These are phyloP conservation scores for Aspidoscelis tigris DNA, from an alignment of 2,113 vertebrate species.

Conservation along the genomic window DNA sequence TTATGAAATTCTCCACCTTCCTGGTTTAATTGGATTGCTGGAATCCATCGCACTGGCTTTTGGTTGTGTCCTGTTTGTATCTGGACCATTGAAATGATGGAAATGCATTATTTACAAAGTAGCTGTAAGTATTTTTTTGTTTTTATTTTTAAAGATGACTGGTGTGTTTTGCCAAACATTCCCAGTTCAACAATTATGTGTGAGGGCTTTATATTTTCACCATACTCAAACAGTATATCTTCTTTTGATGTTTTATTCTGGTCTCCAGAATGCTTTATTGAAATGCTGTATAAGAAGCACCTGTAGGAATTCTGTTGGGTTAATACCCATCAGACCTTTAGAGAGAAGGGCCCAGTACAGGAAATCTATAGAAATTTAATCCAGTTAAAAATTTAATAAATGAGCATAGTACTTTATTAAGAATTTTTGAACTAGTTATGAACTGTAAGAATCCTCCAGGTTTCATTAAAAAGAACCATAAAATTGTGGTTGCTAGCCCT, in stretches of 20 bases:
- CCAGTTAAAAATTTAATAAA: background rate
- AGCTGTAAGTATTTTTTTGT: constrained; percentile 90
- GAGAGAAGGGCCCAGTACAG: too few relatives aligned
- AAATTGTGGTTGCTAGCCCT: background rate
- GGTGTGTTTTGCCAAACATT: background rate
- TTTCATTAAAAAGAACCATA: background rate
- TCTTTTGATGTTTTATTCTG: background rate
- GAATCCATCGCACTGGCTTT: constrained; percentile 45
- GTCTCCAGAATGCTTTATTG: background rate
- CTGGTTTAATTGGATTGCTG: constrained; percentile 58
- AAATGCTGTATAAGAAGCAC: background rate
- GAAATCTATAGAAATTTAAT: background rate
- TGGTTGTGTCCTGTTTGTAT: constrained; percentile 43
- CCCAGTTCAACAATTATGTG: background rate
- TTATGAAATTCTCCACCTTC: constrained; percentile 58
- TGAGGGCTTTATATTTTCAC: background rate
- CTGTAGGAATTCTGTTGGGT: background rate
- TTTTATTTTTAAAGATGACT: background rate
- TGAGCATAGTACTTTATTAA: background rate
- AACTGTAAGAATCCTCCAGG: background rate
- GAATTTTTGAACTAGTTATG: background rate
- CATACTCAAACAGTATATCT: background rate
- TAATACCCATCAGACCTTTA: background rate
- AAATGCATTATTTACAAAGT: constrained; percentile 78
- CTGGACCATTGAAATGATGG: constrained; percentile 71